Evolutionary conservation across 2,888 invertebrate species (phyloP).

Genomic region (Charanyca ferruginea): DNA sequence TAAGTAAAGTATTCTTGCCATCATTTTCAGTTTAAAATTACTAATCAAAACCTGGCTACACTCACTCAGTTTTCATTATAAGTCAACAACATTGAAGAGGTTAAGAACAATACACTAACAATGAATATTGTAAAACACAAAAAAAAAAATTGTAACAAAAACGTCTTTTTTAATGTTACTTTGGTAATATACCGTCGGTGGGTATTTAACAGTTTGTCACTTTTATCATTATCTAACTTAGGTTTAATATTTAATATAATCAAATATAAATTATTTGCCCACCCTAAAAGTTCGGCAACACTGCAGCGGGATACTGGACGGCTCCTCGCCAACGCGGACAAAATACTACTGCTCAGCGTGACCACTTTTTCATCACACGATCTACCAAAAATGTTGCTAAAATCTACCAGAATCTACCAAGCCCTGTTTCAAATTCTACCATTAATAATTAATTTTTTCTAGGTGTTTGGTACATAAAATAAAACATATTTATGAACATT

Average conservation of each 20-base stretch:
- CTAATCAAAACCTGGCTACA: background rate
- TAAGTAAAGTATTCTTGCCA: background rate
- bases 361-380: too few species aligned
- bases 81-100: constrained; percentile 23
- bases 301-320: too few species aligned
- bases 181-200: constrained; percentile 67
- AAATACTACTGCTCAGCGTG: too few species aligned
- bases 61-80: constrained; percentile 1
- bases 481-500: too few species aligned
- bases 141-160: constrained; percentile 42
- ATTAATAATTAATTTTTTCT: too few species aligned
- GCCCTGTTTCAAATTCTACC: too few species aligned
- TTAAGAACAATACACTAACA: constrained; percentile 27
- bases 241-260: constrained; percentile 20
- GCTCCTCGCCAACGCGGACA: too few species aligned
- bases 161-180: constrained; percentile 58
- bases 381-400: too few species aligned
- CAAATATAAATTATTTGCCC: constrained; percentile 3
- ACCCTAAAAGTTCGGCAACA: too few species aligned
- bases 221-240: constrained; percentile 17
- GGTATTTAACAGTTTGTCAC: constrained; percentile 51
- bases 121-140: constrained; percentile 29
- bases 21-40: background rate
- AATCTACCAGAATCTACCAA: too few species aligned
- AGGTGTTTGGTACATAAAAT: too few species aligned